Percentiles rank a stretch among this genome's conserved stretches.
These are phyloP conservation scores for Augochlorella aurata DNA, from an alignment of 2,888 invertebrate genomes.

Conservation along the genomic window DNA sequence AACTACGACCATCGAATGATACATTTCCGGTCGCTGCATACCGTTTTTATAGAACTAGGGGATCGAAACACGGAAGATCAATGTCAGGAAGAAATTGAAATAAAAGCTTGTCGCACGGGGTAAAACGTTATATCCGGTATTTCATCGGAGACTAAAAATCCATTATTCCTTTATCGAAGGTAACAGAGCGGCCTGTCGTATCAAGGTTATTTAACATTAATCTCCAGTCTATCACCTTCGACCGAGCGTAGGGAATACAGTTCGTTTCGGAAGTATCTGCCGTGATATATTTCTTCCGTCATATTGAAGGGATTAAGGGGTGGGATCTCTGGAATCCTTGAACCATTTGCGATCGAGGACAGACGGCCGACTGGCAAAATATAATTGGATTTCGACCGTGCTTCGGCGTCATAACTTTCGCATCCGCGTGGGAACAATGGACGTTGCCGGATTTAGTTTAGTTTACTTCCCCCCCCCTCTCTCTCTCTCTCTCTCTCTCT, in stretches of 20 bases:
- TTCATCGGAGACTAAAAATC: background rate
- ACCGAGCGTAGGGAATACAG: background rate
- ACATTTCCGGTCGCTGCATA: background rate
- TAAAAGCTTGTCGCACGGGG: background rate
- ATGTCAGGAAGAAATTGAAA: background rate
- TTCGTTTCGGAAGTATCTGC: background rate
- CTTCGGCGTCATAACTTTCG: conserved; percentile 14
- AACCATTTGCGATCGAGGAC: conserved; percentile 2
- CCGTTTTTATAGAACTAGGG: background rate
- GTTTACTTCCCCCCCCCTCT: background rate
- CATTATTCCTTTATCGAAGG: conserved; percentile 7
- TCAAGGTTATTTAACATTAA: background rate
- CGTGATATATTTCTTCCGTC: background rate
- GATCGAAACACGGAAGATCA: background rate
- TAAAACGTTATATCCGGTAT: background rate
- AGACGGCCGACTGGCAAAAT: conserved; percentile 9
- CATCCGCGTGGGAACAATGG: conserved; percentile 10
- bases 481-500: background rate
- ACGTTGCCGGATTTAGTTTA: background rate
- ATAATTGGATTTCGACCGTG: conserved; percentile 33
- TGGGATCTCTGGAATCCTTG: background rate
- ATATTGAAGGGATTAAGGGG: background rate
- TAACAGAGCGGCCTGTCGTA: background rate
- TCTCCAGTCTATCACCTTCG: background rate
- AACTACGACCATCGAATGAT: background rate